Evolutionary conservation across 2,113 vertebrate species (phyloP).

Genomic region (Coryphaenoides rupestris): DNA sequence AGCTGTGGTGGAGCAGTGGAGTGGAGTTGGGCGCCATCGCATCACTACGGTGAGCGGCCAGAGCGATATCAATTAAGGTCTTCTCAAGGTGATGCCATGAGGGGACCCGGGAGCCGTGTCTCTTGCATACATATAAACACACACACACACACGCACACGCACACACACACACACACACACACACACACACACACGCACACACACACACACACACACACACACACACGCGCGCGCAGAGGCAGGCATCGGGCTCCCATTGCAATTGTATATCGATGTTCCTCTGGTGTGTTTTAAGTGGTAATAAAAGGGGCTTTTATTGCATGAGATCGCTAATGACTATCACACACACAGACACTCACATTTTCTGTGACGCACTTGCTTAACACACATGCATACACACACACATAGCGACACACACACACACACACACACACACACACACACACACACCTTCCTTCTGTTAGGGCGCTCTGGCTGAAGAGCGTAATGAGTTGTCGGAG

Average conservation of each 20-base stretch:
- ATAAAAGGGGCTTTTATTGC: conserved; percentile 20
- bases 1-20: neutral
- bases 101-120: too few species aligned
- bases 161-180: too few species aligned
- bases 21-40: neutral
- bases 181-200: too few species aligned
- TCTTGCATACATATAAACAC: too few species aligned
- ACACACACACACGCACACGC: too few species aligned
- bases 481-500: conserved; percentile 91
- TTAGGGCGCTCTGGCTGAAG: conserved; percentile 88
- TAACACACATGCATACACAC: conserved; percentile 14
- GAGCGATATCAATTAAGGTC: neutral
- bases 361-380: conserved; percentile 1
- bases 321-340: conserved; percentile 21
- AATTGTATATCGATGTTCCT: conserved; percentile 18
- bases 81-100: neutral
- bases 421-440: conserved; percentile 51
- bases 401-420: conserved; percentile 46
- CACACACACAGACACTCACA: neutral
- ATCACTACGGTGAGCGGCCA: neutral
- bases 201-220: too few species aligned
- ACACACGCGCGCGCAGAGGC: too few species aligned
- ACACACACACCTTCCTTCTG: conserved; percentile 80
- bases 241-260: neutral
- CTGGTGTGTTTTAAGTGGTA: conserved; percentile 10